Evolutionary conservation across 2,888 invertebrate species (phyloP), one percentile per base, ranked within the genome.

Genomic region (Caenorhabditis sp.): DNA sequence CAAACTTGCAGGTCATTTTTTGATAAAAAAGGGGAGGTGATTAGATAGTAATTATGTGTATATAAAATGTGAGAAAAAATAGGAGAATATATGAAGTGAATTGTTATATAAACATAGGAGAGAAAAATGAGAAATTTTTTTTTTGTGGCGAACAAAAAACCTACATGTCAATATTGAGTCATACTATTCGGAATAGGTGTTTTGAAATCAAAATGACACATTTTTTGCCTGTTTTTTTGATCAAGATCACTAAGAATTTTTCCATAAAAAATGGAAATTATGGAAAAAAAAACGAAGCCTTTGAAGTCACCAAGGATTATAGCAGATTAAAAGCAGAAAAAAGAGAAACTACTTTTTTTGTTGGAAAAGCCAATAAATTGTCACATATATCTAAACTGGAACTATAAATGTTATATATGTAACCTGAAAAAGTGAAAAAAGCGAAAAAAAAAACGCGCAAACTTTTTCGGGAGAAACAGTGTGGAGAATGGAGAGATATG

Each of bases 91-190:
- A 65, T 50, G 36, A 65, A 59, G 26, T 59, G 49, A 60, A 60
- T 50, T 60, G 56, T 26, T 56, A 27, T 27, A 38, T 17, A 43
- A 50, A 63, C 56, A 49, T 31, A 31, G 57, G 57, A 63, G 43
- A 67, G 25, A 67, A 21, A 43, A 27, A 61, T 43, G 62, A 26
- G 57, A 67, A 53, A 31, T 49, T 49, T 52, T 67, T 10, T 10
- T 7, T 10, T 10, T 10, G n/a, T n/a, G 53, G 12, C 36, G n/a
- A 27, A 50, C 26, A 61, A 27, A 50, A 52, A n/a, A 17, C 8
- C 1, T 21, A 58, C 36, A 49, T 26, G 23, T 50, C 0, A 43
- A 63, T 43, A 43, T 43, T 43, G 12, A 17, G 43, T 17, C 12
- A 43, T 10, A 36, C 5, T 8, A 36, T 36, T n/a, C n/a, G n/a